Conservation (phyloP, 2,797 vertebrate genomes). For the Sebastes taczanowskii region DNA sequence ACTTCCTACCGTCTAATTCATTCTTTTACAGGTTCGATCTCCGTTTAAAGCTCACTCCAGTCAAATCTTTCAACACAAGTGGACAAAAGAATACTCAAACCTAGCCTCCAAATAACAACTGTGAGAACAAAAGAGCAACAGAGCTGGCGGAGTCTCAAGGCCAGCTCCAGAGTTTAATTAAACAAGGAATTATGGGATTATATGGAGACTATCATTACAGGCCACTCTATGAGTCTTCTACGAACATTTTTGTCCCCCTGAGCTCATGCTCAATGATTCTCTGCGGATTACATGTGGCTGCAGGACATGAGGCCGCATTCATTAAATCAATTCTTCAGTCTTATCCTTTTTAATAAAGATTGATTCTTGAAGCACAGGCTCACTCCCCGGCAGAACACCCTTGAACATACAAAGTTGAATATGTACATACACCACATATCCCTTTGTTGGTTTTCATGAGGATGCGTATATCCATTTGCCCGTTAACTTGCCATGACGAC, state of each 20-base stretch:
- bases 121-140: conserved; percentile 82
- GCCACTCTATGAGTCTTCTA: conserved; percentile 85
- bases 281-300: conserved; percentile 86
- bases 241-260: conserved; percentile 84
- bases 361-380: conserved; percentile 80
- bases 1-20: conserved; percentile 34
- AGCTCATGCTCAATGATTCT: conserved; percentile 85
- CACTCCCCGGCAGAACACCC: conserved; percentile 72
- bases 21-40: conserved; percentile 39
- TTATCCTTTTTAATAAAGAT: conserved; percentile 87
- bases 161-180: conserved; percentile 90
- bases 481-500: conserved; percentile 80
- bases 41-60: conserved; percentile 51
- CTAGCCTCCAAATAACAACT: conserved; percentile 79
- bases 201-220: conserved; percentile 88
- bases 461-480: conserved; percentile 76
- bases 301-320: conserved; percentile 89
- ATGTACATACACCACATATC: conserved; percentile 83
- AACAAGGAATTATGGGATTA: conserved; percentile 94
- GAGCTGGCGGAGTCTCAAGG: conserved; percentile 83
- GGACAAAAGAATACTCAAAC: conserved; percentile 77
- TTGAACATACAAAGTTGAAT: conserved; percentile 86
- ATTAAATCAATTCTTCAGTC: conserved; percentile 88
- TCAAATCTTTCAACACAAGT: conserved; percentile 65
- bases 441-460: conserved; percentile 86